Evolutionary conservation across 2,888 invertebrate species (phyloP).

Genomic region (Drosophila cyrtoloma): DNA sequence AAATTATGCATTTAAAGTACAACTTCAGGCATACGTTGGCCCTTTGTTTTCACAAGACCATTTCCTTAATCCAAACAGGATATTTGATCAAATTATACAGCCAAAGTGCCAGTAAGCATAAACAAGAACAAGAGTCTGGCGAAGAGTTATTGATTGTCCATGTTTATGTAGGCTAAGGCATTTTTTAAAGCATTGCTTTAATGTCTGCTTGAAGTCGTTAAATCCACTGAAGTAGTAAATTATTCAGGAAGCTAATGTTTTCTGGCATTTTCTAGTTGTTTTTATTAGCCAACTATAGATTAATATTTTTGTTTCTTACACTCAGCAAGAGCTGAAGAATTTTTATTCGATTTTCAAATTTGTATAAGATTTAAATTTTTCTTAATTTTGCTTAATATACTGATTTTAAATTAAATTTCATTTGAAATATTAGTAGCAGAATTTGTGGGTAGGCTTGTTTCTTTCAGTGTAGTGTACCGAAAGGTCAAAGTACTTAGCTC

Average conservation of each 20-base stretch:
- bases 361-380: neutral
- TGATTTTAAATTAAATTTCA: neutral
- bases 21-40: slow-evolving; percentile 63
- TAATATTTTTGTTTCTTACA: neutral
- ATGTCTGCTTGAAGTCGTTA: slow-evolving; percentile 5
- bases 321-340: neutral
- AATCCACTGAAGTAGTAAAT: neutral
- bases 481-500: slow-evolving; percentile 1
- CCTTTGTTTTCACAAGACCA: slow-evolving; percentile 22
- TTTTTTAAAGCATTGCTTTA: neutral
- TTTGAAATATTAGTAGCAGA: neutral
- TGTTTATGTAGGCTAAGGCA: neutral
- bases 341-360: neutral
- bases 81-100: slow-evolving; percentile 36
- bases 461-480: neutral
- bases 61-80: slow-evolving; percentile 34
- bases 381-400: neutral
- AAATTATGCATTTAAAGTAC: slow-evolving; percentile 73
- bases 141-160: slow-evolving; percentile 42
- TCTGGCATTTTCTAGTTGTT: too few relatives aligned
- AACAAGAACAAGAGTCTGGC: slow-evolving; percentile 29
- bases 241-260: neutral
- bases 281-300: neutral
- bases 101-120: slow-evolving; percentile 44
- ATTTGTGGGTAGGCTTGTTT: neutral